These are phyloP conservation scores for Procambarus clarkii DNA, from an alignment of 1,140 invertebrate species.

Conservation along the genomic window DNA sequence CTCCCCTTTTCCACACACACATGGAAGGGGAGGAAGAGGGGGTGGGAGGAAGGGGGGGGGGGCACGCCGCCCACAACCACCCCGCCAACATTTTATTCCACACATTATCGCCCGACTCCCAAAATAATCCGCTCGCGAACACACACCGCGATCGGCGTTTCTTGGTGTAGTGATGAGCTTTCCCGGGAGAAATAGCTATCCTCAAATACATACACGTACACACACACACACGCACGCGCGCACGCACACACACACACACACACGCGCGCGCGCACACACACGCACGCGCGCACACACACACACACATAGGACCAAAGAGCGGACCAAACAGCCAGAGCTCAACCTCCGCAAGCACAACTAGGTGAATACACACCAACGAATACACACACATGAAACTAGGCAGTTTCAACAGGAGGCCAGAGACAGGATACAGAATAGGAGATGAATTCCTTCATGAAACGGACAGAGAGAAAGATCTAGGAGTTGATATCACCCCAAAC, in stretches of 20 bases:
- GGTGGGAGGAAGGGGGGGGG: neutral
- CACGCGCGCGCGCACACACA: slow-evolving; percentile 17
- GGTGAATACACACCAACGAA: too few species aligned
- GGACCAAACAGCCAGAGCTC: too few species aligned
- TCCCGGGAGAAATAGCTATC: neutral
- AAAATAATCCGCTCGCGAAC: neutral
- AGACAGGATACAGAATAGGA: too few species aligned
- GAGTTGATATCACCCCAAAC: too few species aligned
- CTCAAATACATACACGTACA: slow-evolving; percentile 6
- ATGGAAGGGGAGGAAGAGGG: neutral
- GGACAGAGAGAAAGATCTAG: too few species aligned
- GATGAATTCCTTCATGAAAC: too few species aligned
- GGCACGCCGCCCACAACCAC: too few species aligned
- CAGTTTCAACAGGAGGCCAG: too few species aligned
- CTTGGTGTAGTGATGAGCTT: neutral
- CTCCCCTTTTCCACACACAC: neutral
- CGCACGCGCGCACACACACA: neutral
- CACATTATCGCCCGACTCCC: neutral
- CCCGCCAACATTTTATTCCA: neutral
- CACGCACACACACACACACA: neutral
- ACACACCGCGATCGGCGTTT: neutral
- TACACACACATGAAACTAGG: too few species aligned
- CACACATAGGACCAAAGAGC: too few species aligned
- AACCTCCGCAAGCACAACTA: too few species aligned
- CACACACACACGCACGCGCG: slow-evolving; percentile 21